Evolutionary conservation across 2,113 vertebrate species (phyloP).

Genomic region (Pomatorhinus ruficollis): DNA sequence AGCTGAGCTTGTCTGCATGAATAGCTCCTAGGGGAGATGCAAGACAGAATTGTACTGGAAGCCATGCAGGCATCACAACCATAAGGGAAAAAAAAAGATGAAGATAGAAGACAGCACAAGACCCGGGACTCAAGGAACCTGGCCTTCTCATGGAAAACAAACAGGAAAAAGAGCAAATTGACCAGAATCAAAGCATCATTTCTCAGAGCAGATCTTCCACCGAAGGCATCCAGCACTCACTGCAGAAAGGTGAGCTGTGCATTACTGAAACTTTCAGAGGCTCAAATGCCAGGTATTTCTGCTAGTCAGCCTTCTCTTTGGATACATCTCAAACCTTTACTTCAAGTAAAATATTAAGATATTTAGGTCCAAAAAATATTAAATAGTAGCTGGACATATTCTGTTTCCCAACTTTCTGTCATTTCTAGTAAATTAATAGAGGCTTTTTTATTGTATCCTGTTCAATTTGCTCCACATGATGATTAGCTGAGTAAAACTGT

Average conservation of each 20-base stretch:
- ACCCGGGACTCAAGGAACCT: not conserved
- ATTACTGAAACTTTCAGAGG: not conserved
- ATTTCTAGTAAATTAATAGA: not conserved
- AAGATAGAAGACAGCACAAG: not conserved
- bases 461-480: slow-evolving; percentile 16
- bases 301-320: not conserved
- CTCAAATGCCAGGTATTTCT: not conserved
- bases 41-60: not conserved
- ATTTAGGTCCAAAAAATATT: not conserved
- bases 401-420: not conserved
- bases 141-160: not conserved
- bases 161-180: not conserved
- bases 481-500: slow-evolving; percentile 11
- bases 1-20: not conserved
- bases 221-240: not conserved
- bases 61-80: not conserved
- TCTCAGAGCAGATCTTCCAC: not conserved
- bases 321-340: not conserved
- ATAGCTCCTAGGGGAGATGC: not conserved
- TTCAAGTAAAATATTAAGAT: not conserved
- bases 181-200: not conserved
- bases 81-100: not conserved
- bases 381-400: not conserved
- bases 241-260: not conserved
- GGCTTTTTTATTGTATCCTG: not conserved